Evolutionary conservation across 1,140 invertebrate species (phyloP), one percentile per base, ranked within the genome.

Genomic region (Neuroterus valhalla): DNA sequence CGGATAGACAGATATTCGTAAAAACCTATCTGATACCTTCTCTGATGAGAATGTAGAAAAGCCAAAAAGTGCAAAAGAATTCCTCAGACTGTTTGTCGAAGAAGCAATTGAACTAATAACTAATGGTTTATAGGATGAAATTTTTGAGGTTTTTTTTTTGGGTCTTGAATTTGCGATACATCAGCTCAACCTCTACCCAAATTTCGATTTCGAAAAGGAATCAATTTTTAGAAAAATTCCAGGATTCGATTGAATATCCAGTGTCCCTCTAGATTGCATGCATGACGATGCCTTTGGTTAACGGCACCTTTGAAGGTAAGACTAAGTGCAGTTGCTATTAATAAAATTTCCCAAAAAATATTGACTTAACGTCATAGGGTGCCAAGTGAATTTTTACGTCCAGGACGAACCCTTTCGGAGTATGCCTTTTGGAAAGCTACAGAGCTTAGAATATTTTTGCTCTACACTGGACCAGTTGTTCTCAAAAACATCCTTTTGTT

Each of bases 381-480:
- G 19, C 75, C 75, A 45, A 15, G 42, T 43, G 84, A 89, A 68
- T 89, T 88, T 81, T 67, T 74, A 14, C 76, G 88, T 73, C 85
- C 85, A 72, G 82, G 83, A 17, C 69, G 87, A 46, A 21, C 77
- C 26, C 55, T 88, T 8, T 46, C 42, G 12, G 84, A 89, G 23
- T n/a, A 84, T 46, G 80, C 84, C 5, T 26, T 76, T n/a, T 90
- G 85, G 85, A 90, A 90, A 77, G 89, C 86, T 4, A 89, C 88
- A 44, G 88, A 89, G 74, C 87, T 86, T 72, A 68, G 88, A 45
- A 78, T 80, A 45, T 88, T 89, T 77, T 66, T 89, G 3, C 68
- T 46, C 81, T 84, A 68, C 72, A 88, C 15, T 77, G 70, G 52
- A 12, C 43, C 45, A 66, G 71, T 79, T 5, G 17, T 81, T 26